phyloP scores from a whole-genome alignment of 2,113 vertebrate genomes.

The Myocastor coypus region DNA sequence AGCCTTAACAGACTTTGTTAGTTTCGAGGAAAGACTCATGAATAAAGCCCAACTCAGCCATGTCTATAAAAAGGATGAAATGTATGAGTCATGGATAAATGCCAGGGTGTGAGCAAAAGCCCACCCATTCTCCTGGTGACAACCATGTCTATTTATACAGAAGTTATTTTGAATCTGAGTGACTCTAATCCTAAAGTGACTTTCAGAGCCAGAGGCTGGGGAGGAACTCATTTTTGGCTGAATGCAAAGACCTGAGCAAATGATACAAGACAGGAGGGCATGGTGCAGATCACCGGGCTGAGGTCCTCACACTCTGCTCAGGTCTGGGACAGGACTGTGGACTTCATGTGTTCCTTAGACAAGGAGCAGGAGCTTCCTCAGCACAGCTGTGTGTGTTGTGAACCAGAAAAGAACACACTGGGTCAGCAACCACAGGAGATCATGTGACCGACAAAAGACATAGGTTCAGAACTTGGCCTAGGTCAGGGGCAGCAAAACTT shows the following conservation, averaged over 20 bases:
- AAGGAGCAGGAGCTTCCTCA: background rate
- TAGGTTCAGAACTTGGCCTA: background rate
- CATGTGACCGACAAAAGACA: background rate
- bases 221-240: background rate
- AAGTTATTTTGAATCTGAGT: conserved; percentile 24
- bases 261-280: background rate
- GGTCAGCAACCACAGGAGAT: background rate
- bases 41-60: conserved; percentile 10
- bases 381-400: background rate
- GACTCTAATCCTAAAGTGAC: conserved; percentile 21
- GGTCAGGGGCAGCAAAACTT: background rate
- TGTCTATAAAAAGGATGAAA: conserved; percentile 50
- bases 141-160: conserved; percentile 14
- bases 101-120: background rate
- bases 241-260: background rate
- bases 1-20: background rate
- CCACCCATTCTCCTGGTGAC: conserved; percentile 22
- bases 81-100: background rate
- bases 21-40: conserved; percentile 55
- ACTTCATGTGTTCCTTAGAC: background rate
- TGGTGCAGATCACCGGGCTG: background rate
- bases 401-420: background rate
- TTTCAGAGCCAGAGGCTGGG: background rate
- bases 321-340: background rate
- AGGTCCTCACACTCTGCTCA: background rate